These are phyloP conservation scores for Crossocerus cetratus DNA, from an alignment of 2,888 invertebrate species.

Conservation along the genomic window DNA sequence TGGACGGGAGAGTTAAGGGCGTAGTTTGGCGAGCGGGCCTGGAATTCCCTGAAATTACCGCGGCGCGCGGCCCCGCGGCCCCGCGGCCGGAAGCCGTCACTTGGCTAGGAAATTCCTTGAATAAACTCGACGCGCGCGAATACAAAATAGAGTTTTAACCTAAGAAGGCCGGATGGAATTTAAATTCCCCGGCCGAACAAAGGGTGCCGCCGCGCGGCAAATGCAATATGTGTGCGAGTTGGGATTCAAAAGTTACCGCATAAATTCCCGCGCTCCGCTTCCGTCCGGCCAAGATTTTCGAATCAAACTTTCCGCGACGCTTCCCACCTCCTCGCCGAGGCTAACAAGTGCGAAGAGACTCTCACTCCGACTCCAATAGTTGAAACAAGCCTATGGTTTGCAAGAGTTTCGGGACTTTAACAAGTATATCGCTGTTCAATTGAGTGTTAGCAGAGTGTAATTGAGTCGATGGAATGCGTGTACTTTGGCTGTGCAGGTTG, in stretches of 20 bases:
- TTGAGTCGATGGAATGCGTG: no score
- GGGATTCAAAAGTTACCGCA: slow-evolving; percentile 39
- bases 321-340: neutral
- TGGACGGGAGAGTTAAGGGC: no score
- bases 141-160: slow-evolving; percentile 46
- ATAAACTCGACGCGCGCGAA: slow-evolving; percentile 38
- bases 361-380: no score
- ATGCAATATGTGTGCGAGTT: slow-evolving; percentile 29
- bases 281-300: slow-evolving; percentile 8
- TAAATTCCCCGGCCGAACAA: slow-evolving; percentile 36
- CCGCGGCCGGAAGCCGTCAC: slow-evolving; percentile 6
- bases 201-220: neutral
- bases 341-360: no score
- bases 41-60: slow-evolving; percentile 16
- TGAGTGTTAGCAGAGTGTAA: no score
- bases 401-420: no score
- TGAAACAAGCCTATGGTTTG: no score
- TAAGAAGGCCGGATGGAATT: slow-evolving; percentile 44
- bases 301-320: slow-evolving; percentile 31
- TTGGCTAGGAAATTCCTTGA: slow-evolving; percentile 33
- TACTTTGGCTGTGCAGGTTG: no score
- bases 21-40: neutral
- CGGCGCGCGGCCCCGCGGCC: no score
- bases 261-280: slow-evolving; percentile 28
- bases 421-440: no score